Evolutionary conservation across 1,140 invertebrate genomes (phyloP), one percentile per base, ranked within the genome.

Genomic region (Neodiprion virginianus): DNA sequence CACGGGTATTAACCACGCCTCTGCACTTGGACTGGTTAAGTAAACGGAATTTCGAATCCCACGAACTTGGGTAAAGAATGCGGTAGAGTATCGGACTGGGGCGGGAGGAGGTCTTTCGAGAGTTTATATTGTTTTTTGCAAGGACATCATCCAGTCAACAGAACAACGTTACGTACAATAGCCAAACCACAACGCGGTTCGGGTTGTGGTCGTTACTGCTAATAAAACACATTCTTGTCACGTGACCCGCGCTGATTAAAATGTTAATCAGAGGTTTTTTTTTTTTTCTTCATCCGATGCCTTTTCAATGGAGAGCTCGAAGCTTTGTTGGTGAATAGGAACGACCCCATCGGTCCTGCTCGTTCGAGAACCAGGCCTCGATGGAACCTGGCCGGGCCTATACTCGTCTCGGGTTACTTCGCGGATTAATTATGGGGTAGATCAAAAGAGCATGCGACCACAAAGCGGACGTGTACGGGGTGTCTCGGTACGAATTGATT

Each of bases 351-450:
- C 68, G 80, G 72, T 80, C 83, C 83, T 73, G 79, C 83, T 80
- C 80, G 83, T 83, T 82, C 53, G 53, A 61, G 53, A 61, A 61
- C 53, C 53, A 17, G 53, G 53, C 53, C 53, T 61, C 28, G 28
- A 40, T 40, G 28, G 28, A 40, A 61, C 53, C 53, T 61, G 28
- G 28, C 28, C 28, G 28, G 28, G 28, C 28, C 53, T 80, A 84
- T 86, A 86, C 84, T 82, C 81, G 81, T 88, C 86, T 88, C 86
- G 80, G 81, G 86, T 88, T 88, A 88, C 86, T 83, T 85, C 84
- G 80, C 80, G 84, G 85, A 88, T 88, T 87, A 87, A 88, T 88
- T 88, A 88, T 86, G 84, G 82, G 84, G 83, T 83, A 85, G 84
- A 87, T 87, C 86, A 87, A 86, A 88, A 87, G 86, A 86, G 85